Percentiles rank a stretch among this genome's conserved stretches.
Evolutionary conservation across 2,797 vertebrate species (phyloP).

Genomic region (Leuciscus waleckii): DNA sequence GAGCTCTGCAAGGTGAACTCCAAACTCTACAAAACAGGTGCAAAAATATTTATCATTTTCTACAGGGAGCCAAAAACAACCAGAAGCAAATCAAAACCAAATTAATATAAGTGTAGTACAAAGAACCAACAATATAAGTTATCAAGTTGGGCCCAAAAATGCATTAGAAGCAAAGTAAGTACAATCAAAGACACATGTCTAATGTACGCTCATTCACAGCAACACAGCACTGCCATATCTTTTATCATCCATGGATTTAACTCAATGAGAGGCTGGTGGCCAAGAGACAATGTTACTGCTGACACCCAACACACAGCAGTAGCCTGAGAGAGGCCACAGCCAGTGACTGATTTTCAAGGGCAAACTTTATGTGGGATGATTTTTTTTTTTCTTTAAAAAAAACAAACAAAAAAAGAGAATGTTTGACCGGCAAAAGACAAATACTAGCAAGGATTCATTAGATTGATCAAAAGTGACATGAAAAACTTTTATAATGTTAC

Average conservation of each 20-base stretch:
- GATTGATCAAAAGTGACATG: background rate
- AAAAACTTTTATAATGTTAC: background rate
- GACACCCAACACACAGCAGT: slow-evolving; percentile 68
- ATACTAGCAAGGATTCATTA: background rate
- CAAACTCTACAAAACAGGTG: slow-evolving; percentile 86
- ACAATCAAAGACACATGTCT: background rate
- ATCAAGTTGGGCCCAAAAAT: background rate
- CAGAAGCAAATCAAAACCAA: background rate
- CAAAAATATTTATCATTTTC: background rate
- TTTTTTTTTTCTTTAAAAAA: background rate
- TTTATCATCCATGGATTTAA: slow-evolving; percentile 69
- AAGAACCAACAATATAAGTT: background rate
- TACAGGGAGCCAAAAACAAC: background rate
- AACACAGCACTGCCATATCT: slow-evolving; percentile 44
- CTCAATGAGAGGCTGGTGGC: slow-evolving; percentile 72
- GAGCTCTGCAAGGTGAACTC: slow-evolving; percentile 96
- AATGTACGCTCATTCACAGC: slow-evolving; percentile 1
- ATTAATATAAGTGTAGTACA: background rate
- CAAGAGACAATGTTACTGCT: slow-evolving; percentile 82
- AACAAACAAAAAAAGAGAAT: background rate
- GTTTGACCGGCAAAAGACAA: background rate
- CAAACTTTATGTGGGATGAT: background rate
- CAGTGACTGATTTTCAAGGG: background rate
- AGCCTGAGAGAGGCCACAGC: slow-evolving; percentile 69
- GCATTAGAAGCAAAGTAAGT: background rate